Base-by-base conservation (phyloP, 1,140 invertebrate species). In the Laupala kohalensis region DNA sequence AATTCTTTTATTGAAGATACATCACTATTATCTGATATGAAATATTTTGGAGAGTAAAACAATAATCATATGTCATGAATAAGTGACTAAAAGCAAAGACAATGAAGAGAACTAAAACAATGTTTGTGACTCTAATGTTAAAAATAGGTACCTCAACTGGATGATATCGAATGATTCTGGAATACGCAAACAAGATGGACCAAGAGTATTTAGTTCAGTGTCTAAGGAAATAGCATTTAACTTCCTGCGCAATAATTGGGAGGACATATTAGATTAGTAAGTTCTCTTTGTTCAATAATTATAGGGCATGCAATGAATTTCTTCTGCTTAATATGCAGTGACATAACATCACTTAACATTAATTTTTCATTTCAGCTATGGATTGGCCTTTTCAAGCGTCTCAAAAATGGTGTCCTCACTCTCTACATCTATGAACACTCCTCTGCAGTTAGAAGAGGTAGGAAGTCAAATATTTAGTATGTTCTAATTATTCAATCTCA, bases 371-470 rank as follows among this genome's bases (percentile, higher is more conserved):
- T 77, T 67, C 69, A 78, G 78, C 24, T 79, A 78, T 75, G 77
- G 78, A 69, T 75, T 77, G 64, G 77, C 78, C 9, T 78, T 78
- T 19, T 80, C 79, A 66, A 75, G 77, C 6, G 75, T 83, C n/a
- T 76, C 78, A 24, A 75, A 75, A 62, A 73, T 83, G 4, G 74
- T 83, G 15, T 76, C 74, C 64, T 76, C 80, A 5, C 73, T 83
- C 6, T 76, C 80, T 5, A 69, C 68, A 3, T 77, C 77, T 24
- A 77, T 83, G 30, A 83, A 80, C 67, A 82, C 80, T n/a, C 75
- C 75, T 29, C 78, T 77, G 30, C 80, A 83, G 71, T 74, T 83
- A 13, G 63, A 75, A 25, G 77, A 83, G 78, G 82, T 83, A 68
- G n/a, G n/a, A n/a, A n/a, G n/a, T n/a, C n/a, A n/a, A n/a, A n/a